These are phyloP conservation scores for Trimorus sp. DNA, from an alignment of 2,888 invertebrate genomes.

Conservation along the genomic window DNA sequence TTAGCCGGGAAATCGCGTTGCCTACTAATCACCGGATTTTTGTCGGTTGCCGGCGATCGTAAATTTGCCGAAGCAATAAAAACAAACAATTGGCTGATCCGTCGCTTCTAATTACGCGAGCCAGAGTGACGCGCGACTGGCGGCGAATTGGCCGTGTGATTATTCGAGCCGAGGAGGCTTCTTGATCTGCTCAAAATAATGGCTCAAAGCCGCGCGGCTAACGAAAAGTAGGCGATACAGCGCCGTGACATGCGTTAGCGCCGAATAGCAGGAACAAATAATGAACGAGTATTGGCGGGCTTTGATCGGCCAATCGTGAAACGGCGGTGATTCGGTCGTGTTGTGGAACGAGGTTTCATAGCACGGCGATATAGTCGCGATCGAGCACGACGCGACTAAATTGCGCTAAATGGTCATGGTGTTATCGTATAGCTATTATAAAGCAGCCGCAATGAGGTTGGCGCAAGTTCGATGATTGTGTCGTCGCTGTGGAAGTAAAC, in stretches of 20 bases:
- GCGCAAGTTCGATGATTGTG: conserved; percentile 52
- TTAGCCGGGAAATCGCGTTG: no score
- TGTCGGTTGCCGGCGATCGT: no score
- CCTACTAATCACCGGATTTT: no score
- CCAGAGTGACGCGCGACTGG: conserved; percentile 17
- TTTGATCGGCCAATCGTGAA: conserved; percentile 67
- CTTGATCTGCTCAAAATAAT: conserved; percentile 41
- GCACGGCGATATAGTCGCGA: conserved; percentile 56
- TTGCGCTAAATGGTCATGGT: conserved; percentile 72
- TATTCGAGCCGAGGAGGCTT: conserved; percentile 35
- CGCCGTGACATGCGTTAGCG: conserved; percentile 22
- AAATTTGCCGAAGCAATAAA: no score
- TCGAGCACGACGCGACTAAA: conserved; percentile 66
- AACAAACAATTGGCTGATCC: conserved; percentile 6
- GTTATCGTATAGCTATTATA: conserved; percentile 67
- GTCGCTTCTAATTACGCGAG: conserved; percentile 13
- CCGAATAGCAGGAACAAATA: conserved; percentile 63
- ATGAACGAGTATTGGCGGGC: conserved; percentile 62
- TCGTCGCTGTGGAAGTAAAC: conserved; percentile 38
- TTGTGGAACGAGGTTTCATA: conserved; percentile 68
- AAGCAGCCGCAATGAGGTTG: conserved; percentile 62
- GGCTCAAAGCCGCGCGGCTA: conserved; percentile 34
- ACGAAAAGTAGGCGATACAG: conserved; percentile 37
- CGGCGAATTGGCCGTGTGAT: conserved; percentile 47
- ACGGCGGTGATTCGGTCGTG: conserved; percentile 66